Base-by-base conservation (phyloP, 2,888 invertebrate species). In the Caenorhabditis sp. region DNA sequence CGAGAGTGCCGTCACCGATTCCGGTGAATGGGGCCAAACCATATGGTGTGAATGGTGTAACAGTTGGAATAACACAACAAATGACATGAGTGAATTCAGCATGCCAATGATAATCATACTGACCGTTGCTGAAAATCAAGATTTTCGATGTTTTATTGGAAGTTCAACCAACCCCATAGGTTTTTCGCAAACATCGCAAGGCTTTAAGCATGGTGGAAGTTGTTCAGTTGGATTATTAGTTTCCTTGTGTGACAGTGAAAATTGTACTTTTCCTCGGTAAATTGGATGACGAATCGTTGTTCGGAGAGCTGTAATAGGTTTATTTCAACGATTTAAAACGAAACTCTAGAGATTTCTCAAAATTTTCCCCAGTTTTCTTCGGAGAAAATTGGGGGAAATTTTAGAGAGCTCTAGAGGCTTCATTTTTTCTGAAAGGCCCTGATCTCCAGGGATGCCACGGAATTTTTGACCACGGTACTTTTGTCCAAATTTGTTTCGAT, bases 261-360 rank as follows among this genome's bases (percentile, higher is more conserved):
- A 82, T 21, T 76, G 75, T 6, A 82, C 78, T 10, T 63, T 69
- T 57, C 82, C 82, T 6, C 76, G 66, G 58, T 86, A 87, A 14
- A 81, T 81, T 8, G 86, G 86, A 72, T 86, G 83, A 12, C 84
- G 81, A 24, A 84, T 76, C 14, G 86, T 86, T 14, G 86, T 86
- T 14, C 86, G 81, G 14, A 86, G 79, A 12, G 86, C 86, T 83
- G 61, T 51, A 79, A 50, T 26, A 10, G 3, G 43, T n/a, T 23
- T 31, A 6, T 31, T 31, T n/a, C n/a, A n/a, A n/a, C n/a, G n/a
- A n/a, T n/a, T n/a, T n/a, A n/a, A n/a, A n/a, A n/a, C n/a, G n/a
- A n/a, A n/a, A n/a, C n/a, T n/a, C n/a, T n/a, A n/a, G n/a, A n/a
- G n/a, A n/a, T n/a, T n/a, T n/a, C n/a, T n/a, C n/a, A n/a, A n/a